A percentile compares a stretch with the other conserved stretches of the same genome.
Evolutionary conservation across 2,888 invertebrate species (phyloP).

Genomic region (Andrena haemorrhoa): DNA sequence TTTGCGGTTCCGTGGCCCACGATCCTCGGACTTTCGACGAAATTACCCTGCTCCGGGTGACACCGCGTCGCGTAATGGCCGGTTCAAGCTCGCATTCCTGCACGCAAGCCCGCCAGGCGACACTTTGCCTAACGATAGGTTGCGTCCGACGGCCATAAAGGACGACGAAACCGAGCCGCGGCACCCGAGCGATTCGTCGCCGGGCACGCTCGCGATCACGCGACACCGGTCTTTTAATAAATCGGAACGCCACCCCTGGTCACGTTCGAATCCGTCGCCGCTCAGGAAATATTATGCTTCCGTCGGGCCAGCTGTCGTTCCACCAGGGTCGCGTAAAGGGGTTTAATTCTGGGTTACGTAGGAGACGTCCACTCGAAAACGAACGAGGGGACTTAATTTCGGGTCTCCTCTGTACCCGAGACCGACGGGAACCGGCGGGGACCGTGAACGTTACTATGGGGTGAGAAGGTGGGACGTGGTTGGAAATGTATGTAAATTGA

Average conservation of each 20-base stretch:
- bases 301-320: slow-evolving; percentile 54
- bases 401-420: not conserved
- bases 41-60: slow-evolving; percentile 83
- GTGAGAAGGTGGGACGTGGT: not conserved
- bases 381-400: slow-evolving; percentile 23
- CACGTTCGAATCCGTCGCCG: slow-evolving; percentile 56
- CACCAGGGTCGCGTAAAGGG: not conserved
- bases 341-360: slow-evolving; percentile 15
- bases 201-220: slow-evolving; percentile 49
- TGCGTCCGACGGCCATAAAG: slow-evolving; percentile 50
- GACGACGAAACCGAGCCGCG: slow-evolving; percentile 49
- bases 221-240: slow-evolving; percentile 66
- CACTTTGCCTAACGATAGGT: slow-evolving; percentile 83
- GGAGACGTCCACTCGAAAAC: not conserved
- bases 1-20: slow-evolving; percentile 41
- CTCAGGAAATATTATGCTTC: slow-evolving; percentile 58
- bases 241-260: slow-evolving; percentile 52
- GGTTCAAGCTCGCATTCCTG: slow-evolving; percentile 80
- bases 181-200: slow-evolving; percentile 15
- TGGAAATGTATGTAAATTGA: slow-evolving; percentile 29
- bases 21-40: slow-evolving; percentile 76
- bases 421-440: not conserved
- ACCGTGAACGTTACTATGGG: not conserved
- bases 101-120: slow-evolving; percentile 84
- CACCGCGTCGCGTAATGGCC: slow-evolving; percentile 79